Evolutionary conservation across 1,140 invertebrate species (phyloP).

Genomic region (Vanessa atalanta): DNA sequence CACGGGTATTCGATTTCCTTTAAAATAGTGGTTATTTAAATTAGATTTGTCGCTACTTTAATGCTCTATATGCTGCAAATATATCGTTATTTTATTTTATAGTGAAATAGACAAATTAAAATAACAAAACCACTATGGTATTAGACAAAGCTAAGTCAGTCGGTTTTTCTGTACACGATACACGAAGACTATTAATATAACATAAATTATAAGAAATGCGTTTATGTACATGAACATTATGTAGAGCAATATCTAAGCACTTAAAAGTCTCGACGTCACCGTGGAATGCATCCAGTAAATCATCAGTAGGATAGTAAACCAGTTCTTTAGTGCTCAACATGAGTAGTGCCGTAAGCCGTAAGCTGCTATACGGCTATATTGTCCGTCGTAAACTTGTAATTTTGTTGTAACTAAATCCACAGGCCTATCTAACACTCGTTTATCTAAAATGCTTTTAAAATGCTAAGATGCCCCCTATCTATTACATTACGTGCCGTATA

Average conservation of each 20-base stretch:
- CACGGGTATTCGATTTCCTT: constrained; percentile 34
- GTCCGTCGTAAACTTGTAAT: constrained; percentile 73
- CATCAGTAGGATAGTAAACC: constrained; percentile 64
- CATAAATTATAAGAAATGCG: too few species aligned
- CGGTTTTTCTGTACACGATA: too few species aligned
- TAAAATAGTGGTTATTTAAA: constrained; percentile 19
- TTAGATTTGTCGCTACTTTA: background rate
- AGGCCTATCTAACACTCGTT: constrained; percentile 55
- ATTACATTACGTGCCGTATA: constrained; percentile 41
- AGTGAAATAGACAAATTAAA: background rate
- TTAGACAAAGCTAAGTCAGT: background rate
- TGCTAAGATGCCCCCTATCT: constrained; percentile 61
- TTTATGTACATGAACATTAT: background rate
- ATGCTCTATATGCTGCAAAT: background rate
- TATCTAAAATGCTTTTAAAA: constrained; percentile 76
- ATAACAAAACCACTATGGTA: too few species aligned
- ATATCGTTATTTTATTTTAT: background rate
- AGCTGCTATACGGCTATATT: constrained; percentile 56
- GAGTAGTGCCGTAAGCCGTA: constrained; percentile 52
- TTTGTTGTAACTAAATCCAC: constrained; percentile 71
- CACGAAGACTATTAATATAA: too few species aligned
- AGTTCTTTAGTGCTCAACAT: constrained; percentile 64
- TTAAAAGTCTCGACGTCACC: constrained; percentile 39
- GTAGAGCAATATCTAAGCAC: constrained; percentile 2
- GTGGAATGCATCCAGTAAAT: constrained; percentile 72